Evolutionary conservation across 1,140 invertebrate genomes (phyloP).

Genomic region (Macrobrachium nipponense): DNA sequence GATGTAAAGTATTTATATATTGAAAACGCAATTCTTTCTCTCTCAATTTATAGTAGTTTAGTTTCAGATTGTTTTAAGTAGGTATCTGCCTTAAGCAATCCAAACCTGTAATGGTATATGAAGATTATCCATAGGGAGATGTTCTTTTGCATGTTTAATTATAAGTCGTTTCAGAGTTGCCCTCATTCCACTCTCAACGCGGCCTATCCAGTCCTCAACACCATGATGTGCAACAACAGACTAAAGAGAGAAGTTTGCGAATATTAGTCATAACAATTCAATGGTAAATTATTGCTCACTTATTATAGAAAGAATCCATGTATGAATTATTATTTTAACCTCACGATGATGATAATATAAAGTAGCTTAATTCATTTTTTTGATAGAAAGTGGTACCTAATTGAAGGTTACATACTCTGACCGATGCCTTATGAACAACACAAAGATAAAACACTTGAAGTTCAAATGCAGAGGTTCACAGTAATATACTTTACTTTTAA

Average conservation of each 20-base stretch:
- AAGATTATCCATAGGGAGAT: constrained; percentile 3
- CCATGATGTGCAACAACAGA: constrained; percentile 62
- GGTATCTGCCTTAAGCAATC: background rate
- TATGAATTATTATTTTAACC: too few relatives aligned
- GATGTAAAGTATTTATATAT: background rate
- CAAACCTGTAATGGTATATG: constrained; percentile 33
- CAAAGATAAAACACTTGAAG: too few relatives aligned
- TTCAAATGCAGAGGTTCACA: too few relatives aligned
- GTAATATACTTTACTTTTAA: background rate
- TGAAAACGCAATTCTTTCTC: too few relatives aligned
- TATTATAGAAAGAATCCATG: background rate
- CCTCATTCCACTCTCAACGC: constrained; percentile 60
- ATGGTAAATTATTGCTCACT: background rate
- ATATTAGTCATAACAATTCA: background rate
- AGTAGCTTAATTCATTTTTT: too few relatives aligned
- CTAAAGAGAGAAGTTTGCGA: constrained; percentile 19
- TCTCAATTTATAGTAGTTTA: too few relatives aligned
- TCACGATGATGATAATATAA: too few relatives aligned
- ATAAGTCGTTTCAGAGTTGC: constrained; percentile 57
- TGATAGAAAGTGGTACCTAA: too few relatives aligned
- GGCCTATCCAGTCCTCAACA: constrained; percentile 62
- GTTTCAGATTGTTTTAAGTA: too few relatives aligned
- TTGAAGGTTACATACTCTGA: too few relatives aligned
- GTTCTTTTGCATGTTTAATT: constrained; percentile 28
- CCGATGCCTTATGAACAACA: too few relatives aligned